Base-by-base conservation (phyloP, 1,140 invertebrate species). In the Cydia splendana region DNA sequence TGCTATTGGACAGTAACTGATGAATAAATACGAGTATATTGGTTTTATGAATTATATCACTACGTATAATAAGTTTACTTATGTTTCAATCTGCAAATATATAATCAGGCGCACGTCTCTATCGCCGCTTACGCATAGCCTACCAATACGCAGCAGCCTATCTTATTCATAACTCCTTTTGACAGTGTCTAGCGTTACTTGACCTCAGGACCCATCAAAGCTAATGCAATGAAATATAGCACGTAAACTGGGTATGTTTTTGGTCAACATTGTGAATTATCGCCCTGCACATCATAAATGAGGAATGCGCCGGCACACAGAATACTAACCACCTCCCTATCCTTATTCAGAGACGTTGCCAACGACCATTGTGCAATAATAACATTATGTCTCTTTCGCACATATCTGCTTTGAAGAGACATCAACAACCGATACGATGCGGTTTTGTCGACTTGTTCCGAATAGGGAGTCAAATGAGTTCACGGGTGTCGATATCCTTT, bases 401-500 rank as follows among this genome's bases (percentile, higher is more conserved):
- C 65, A 42, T 42, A 42, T 13, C 1, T 30, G 34, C 7, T 34
- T 30, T n/a, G 15, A 71, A 71, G 34, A 71, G 38, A 42, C 28
- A 71, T 13, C 15, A 75, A 42, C 30, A 75, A 53, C 20, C 13
- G 24, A 13, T 75, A 24, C 24, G 73, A 7, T 4, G 53, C 51
- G 10, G 13, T 38, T 75, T 30, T 53, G 12, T 42, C 30, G 62
- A 79, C 74, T 53, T 48, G 53, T 65, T 28, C 24, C 18, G 83
- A 81, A 86, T 85, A 86, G 82, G 80, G 83, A 86, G 30, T 24
- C 65, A 53, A 75, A 80, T 79, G 83, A 80, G 77, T 80, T 81
- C 78, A 83, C 77, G 77, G 62, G 75, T 83, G 84, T 85, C 86
- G 80, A 82, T 85, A 86, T 87, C 81, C 85, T 83, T 78, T 84